Evolutionary conservation across 1,140 invertebrate species (phyloP), one percentile per base, ranked within the genome.

Genomic region (Neodiprion pinetum): DNA sequence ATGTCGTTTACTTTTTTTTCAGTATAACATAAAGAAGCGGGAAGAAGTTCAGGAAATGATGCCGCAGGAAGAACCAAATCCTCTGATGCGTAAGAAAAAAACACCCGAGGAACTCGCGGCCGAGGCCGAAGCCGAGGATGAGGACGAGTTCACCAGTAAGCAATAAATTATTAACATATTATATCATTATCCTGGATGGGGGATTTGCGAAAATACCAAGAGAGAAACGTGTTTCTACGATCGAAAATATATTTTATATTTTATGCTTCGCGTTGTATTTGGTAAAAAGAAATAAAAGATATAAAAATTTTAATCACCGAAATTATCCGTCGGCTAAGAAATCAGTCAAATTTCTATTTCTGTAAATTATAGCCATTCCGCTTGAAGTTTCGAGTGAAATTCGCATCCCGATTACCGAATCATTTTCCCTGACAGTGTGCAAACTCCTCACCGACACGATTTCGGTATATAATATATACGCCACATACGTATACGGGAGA

Each of bases 21-120:
- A 99, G 97, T 99, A 99, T 90, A 98, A 98, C 88, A 98, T 99
- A 89, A 97, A 97, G 89, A 99, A 99, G 90, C 96, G 96, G 83
- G 97, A 97, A 87, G 96, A 97, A 86, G 91, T 96, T 76, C 92
- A 95, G 78, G 94, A 96, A 83, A 91, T 93, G 74, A 89, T 90
- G 80, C 93, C 92, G 66, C 92, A 93, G 80, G 96, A 97, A 86
- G 95, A 96, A 80, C 94, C 94, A 74, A 97, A 97, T 88, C 96
- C 93, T 70, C 90, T 95, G 84, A 97, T 96, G 97, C 93, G 97
- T 82, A 98, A 97, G 92, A 98, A 98, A 90, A 99, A 99, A 90
- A 98, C 97, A 53, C 97, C 97, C 0, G 98, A 98, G 87, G 97
- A 99, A 87, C 88, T 99, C 76, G 98, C 97, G 61, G 93, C 96